These are phyloP conservation scores for Dinomys branickii DNA, from an alignment of 2,113 vertebrate genomes.

Conservation along the genomic window DNA sequence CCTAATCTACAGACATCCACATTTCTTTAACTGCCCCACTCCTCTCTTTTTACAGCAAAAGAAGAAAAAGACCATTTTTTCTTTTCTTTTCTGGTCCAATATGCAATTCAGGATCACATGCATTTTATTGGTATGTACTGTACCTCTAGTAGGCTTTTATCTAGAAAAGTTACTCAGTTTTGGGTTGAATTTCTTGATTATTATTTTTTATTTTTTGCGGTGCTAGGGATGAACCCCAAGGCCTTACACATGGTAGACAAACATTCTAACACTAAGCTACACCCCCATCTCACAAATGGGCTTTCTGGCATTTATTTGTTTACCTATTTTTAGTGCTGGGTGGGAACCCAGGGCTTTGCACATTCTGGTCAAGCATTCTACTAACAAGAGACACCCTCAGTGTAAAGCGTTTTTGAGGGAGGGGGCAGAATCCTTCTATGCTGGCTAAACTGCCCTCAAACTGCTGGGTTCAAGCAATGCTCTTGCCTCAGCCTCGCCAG, in stretches of 20 bases:
- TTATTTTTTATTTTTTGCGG: neutral
- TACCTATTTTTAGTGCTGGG: neutral
- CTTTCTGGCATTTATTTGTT: neutral
- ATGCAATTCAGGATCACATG: slow-evolving; percentile 40
- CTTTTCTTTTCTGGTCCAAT: neutral
- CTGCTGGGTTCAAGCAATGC: neutral
- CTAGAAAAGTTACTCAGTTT: slow-evolving; percentile 15
- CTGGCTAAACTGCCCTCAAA: neutral
- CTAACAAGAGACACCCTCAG: neutral
- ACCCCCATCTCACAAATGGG: neutral
- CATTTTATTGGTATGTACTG: neutral
- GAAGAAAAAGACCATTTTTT: neutral
- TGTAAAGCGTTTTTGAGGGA: neutral
- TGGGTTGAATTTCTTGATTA: slow-evolving; percentile 22
- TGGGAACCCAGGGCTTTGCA: neutral
- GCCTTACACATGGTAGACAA: neutral
- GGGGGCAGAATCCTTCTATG: neutral
- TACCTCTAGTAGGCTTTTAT: slow-evolving; percentile 23
- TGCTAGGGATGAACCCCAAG: neutral
- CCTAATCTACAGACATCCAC: slow-evolving; percentile 30
- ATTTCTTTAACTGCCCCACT: slow-evolving; percentile 39
- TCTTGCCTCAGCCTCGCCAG: neutral
- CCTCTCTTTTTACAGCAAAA: slow-evolving; percentile 38
- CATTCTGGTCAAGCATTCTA: neutral
- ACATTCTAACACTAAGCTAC: neutral